Evolutionary conservation across 2,888 invertebrate species (phyloP).

Genomic region (Cheilosia grossa): DNA sequence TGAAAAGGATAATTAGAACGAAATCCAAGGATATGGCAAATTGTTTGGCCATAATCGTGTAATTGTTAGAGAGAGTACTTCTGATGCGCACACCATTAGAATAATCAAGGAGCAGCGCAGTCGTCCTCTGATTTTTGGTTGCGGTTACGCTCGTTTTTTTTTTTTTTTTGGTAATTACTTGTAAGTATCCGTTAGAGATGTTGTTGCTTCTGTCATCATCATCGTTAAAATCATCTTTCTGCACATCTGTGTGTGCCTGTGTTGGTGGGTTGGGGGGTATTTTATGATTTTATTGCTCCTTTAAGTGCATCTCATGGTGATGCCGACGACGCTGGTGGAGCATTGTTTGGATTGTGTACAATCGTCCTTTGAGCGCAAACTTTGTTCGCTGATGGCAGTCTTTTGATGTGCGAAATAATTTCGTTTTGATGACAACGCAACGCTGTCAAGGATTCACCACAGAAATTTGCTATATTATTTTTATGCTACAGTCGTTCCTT

Average conservation of each 20-base stretch:
- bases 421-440: conserved; percentile 63
- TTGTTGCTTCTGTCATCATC: conserved; percentile 43
- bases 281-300: conserved; percentile 53
- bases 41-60: conserved; percentile 71
- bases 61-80: conserved; percentile 51
- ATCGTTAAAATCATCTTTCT: conserved; percentile 5
- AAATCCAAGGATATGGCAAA: conserved; percentile 70
- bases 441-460: conserved; percentile 40
- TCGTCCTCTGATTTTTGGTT: not conserved
- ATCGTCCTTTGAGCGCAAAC: conserved; percentile 40
- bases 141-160: not conserved
- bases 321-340: conserved; percentile 2
- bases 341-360: conserved; percentile 22
- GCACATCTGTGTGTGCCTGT: not conserved
- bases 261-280: conserved; percentile 17
- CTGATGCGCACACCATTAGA: conserved; percentile 65
- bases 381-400: conserved; percentile 11
- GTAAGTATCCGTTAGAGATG: conserved; percentile 29
- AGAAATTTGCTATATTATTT: conserved; percentile 43
- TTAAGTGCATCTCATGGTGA: conserved; percentile 56
- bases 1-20: conserved; percentile 63
- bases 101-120: conserved; percentile 34
- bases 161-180: conserved; percentile 39
- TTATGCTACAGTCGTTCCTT: conserved; percentile 17
- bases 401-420: conserved; percentile 58